Conservation (phyloP, 2,113 vertebrate species). For the Rhea americana region DNA sequence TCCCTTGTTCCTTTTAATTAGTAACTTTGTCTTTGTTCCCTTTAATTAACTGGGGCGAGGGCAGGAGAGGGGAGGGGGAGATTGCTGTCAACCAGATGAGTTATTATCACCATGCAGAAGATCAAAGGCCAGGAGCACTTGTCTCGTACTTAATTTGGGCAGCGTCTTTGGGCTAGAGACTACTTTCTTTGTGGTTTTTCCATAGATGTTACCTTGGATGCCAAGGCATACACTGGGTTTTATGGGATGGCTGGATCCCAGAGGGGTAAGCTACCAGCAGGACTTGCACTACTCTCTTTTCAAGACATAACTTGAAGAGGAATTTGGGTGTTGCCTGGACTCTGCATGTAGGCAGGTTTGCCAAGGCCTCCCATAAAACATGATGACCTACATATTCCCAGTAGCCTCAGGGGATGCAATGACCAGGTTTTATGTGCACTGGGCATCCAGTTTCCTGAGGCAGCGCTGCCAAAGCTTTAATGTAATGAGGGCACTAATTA, state of each 20-base stretch:
- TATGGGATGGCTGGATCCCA: background rate
- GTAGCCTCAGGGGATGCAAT: background rate
- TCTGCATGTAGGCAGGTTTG: background rate
- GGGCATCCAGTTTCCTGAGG: background rate
- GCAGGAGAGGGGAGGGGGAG: slow-evolving; percentile 19
- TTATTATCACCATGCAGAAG: background rate
- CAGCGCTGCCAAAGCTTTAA: background rate
- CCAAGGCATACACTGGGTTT: background rate
- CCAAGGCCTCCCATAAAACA: background rate
- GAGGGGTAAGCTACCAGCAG: background rate
- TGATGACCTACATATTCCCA: fast-evolving
- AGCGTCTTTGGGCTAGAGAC: background rate
- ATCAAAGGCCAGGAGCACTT: slow-evolving; percentile 45
- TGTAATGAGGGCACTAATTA: fast-evolving
- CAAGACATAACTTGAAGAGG: background rate
- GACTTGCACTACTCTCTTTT: background rate
- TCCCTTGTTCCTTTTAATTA: slow-evolving; percentile 63
- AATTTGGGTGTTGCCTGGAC: background rate
- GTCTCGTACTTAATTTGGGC: background rate
- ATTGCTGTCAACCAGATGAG: slow-evolving; percentile 48
- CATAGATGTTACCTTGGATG: fast-evolving
- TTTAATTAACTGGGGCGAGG: slow-evolving; percentile 58
- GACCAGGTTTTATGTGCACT: background rate
- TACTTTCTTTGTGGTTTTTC: background rate
- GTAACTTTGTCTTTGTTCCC: slow-evolving; percentile 59